Conservation (phyloP, 2,888 invertebrate species). For the Stenoptilia bipunctidactyla region DNA sequence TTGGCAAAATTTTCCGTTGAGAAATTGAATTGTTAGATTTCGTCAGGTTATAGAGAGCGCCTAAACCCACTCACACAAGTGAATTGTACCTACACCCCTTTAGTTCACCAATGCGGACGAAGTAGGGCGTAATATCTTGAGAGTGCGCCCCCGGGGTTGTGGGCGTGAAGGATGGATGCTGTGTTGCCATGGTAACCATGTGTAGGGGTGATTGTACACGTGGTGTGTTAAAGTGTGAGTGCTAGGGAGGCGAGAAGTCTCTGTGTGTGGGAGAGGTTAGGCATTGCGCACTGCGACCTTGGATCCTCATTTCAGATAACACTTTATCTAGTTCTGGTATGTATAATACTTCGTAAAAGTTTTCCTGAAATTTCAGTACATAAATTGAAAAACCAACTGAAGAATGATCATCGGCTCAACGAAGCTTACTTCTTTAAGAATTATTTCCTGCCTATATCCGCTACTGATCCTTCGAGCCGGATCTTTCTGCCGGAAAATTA, state of each 20-base stretch:
- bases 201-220: constrained; percentile 54
- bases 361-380: background rate
- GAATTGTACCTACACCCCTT: constrained; percentile 55
- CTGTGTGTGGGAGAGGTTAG: constrained; percentile 24
- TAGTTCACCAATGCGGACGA: constrained; percentile 64
- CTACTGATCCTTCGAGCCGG: constrained; percentile 47
- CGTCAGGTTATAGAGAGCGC: background rate
- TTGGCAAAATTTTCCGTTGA: background rate
- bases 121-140: constrained; percentile 69
- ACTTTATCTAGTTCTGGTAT: background rate
- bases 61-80: constrained; percentile 45
- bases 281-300: constrained; percentile 40
- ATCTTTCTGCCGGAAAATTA: constrained; percentile 41
- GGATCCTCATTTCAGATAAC: constrained; percentile 56
- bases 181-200: constrained; percentile 73
- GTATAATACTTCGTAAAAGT: background rate
- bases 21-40: constrained; percentile 28
- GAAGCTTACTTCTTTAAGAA: constrained; percentile 21
- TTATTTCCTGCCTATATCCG: constrained; percentile 48
- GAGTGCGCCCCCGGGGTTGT: constrained; percentile 68
- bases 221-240: constrained; percentile 37
- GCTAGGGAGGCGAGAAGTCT: constrained; percentile 25
- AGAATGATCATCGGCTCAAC: background rate
- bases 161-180: constrained; percentile 73
- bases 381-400: background rate